Evolutionary conservation across 2,113 vertebrate species (phyloP), one percentile per base, ranked within the genome.

Genomic region (Dolichotis patagonum): DNA sequence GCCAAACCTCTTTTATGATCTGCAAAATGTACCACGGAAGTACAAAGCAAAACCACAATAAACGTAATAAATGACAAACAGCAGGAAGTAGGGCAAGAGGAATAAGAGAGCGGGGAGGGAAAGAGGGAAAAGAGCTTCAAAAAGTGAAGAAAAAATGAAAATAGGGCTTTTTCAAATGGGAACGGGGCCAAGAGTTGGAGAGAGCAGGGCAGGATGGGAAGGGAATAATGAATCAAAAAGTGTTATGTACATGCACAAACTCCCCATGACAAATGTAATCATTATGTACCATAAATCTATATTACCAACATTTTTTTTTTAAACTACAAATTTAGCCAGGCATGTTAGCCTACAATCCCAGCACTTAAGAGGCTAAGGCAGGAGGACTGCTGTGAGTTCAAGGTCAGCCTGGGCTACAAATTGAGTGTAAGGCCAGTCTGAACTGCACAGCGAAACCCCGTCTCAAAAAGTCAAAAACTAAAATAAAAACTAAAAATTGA

Each of bases 41-140:
- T 86, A 30, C 11, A 92, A 92, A 69, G 78, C 65, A 95, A 89
- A 97, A 83, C n/a, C 63, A 90, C 28, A 65, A 38, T 17, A 35
- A 83, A 26, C 22, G 43, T 46, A 75, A 75, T 43, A 75, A 43
- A 46, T 24, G 28, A 58, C 46, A 78, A 35, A n/a, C 28, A 75
- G 26, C 10, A 75, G 24, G 5, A 75, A 46, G 11, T 24, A 46
- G 41, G 71, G 24, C 71, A 28, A 75, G 71, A 24, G 38, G 41
- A 43, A 26, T 22, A 75, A 24, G 38, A 43, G 71, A 12, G 26
- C 7, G 69, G 5, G 13, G 65, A 67, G 32, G 35, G 67, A 69
- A 69, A 35, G 17, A 69, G n/a, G 35, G 22, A n/a, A 41, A 26
- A 13, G 7, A 43, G 38, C 26, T 43, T 43, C 26, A 75, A 41